These are phyloP conservation scores for Oceanites oceanicus DNA, from an alignment of 2,113 vertebrate species.

Conservation along the genomic window DNA sequence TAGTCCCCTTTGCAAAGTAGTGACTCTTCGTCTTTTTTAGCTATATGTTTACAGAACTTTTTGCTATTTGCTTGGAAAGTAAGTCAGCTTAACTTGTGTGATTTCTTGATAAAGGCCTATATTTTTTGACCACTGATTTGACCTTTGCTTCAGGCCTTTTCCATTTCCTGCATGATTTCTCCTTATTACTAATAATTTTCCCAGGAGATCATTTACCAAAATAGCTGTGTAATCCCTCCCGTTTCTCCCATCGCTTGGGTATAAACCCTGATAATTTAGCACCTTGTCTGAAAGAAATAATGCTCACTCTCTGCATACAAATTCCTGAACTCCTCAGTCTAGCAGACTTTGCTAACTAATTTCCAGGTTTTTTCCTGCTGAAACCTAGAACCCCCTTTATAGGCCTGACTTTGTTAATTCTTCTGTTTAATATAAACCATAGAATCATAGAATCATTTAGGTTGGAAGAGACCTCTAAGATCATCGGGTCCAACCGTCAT, in stretches of 20 bases:
- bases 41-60: not conserved
- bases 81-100: not conserved
- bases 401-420: not conserved
- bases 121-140: not conserved
- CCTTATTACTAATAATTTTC: not conserved
- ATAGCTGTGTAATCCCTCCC: not conserved
- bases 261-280: not conserved
- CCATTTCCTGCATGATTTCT: not conserved
- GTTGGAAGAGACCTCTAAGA: too few relatives aligned
- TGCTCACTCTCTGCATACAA: not conserved
- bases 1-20: not conserved
- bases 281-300: not conserved
- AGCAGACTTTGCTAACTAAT: rapidly evolving
- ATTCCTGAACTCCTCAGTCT: not conserved
- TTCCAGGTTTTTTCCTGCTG: not conserved
- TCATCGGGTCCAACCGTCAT: too few relatives aligned
- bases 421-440: not conserved
- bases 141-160: not conserved
- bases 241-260: not conserved
- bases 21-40: not conserved
- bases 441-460: too few relatives aligned
- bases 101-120: not conserved
- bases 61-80: not conserved
- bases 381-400: not conserved
- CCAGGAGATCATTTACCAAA: not conserved